A percentile compares a stretch with the other conserved stretches of the same genome.
These are phyloP conservation scores for Megaleporinus macrocephalus DNA, from an alignment of 2,113 vertebrate species.

Conservation along the genomic window DNA sequence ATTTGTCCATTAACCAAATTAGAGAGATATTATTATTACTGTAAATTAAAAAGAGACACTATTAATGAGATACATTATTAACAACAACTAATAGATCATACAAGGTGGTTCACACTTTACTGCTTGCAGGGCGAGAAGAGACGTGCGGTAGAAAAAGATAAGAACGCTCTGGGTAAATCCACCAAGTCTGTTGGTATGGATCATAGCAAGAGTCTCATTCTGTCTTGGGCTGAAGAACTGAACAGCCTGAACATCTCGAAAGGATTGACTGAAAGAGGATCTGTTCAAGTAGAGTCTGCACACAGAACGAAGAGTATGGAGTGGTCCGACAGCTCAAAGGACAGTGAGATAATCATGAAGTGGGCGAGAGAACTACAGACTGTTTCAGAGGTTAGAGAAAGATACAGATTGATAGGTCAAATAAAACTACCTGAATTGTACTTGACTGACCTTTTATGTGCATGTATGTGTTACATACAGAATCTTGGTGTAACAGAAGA, in stretches of 20 bases:
- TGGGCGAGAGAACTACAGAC: constrained; percentile 29
- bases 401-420: no score
- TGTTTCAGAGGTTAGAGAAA: constrained; percentile 8
- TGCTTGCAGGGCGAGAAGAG: not conserved
- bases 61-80: no score
- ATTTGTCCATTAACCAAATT: not conserved
- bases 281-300: not conserved
- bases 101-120: not conserved
- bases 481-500: constrained; percentile 2
- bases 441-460: not conserved
- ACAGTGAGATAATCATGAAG: constrained; percentile 20
- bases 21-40: not conserved
- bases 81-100: not conserved
- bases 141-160: not conserved
- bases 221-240: constrained; percentile 35
- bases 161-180: not conserved
- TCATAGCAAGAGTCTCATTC: constrained; percentile 34
- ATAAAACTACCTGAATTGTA: not conserved
- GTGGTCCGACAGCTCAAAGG: not conserved
- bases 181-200: not conserved
- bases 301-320: not conserved
- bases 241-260: not conserved
- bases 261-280: not conserved
- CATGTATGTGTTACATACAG: not conserved
- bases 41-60: no score